Evolutionary conservation across 2,113 vertebrate genomes (phyloP).

Genomic region (Panurus biarmicus): DNA sequence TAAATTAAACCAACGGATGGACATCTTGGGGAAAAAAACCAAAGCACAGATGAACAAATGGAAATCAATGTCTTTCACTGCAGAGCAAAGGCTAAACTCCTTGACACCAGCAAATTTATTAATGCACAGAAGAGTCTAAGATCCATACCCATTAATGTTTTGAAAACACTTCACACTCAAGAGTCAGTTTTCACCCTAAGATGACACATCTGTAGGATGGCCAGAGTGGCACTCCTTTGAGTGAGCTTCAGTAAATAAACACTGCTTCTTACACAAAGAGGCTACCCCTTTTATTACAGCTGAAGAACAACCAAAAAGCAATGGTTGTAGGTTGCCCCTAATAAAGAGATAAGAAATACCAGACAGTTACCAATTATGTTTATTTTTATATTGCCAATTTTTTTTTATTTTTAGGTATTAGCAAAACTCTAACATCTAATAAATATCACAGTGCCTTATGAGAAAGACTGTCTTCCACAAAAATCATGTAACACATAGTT

Average conservation of each 20-base stretch:
- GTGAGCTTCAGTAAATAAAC: background rate
- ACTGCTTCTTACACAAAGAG: background rate
- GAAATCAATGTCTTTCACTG: background rate
- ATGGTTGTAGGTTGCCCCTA: background rate
- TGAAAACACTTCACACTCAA: background rate
- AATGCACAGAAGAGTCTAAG: background rate
- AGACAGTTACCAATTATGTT: background rate
- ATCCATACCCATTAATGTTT: background rate
- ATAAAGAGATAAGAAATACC: background rate
- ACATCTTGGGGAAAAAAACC: background rate
- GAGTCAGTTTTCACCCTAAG: background rate
- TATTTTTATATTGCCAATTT: background rate
- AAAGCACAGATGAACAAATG: background rate
- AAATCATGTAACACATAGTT: background rate
- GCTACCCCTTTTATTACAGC: background rate
- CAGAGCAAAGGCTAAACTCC: background rate
- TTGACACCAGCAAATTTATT: background rate
- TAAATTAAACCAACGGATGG: background rate
- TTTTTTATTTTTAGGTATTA: background rate
- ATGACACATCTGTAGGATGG: background rate
- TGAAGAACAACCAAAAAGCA: background rate
- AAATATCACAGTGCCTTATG: background rate
- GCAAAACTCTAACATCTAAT: background rate
- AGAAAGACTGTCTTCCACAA: background rate
- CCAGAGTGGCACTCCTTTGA: background rate